phyloP scores from a whole-genome alignment of 2,113 vertebrate genomes.

The Solenodon paradoxus region DNA sequence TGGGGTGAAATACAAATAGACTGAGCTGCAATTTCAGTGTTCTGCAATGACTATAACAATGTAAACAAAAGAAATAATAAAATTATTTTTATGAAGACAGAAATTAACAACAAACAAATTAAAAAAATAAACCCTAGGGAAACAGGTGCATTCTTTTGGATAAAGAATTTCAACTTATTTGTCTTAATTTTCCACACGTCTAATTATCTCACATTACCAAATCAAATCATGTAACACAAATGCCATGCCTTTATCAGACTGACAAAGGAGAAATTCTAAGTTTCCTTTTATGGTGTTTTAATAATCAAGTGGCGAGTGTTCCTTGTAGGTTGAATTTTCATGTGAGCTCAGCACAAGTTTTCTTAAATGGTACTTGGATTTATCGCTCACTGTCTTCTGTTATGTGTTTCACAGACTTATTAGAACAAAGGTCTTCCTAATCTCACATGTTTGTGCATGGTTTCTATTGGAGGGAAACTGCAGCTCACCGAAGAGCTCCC shows the following conservation, averaged over 20 bases:
- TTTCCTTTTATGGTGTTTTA: neutral
- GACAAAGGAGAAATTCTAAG: neutral
- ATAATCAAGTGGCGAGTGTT: constrained; percentile 30
- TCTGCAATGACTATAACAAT: no score
- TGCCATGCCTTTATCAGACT: constrained; percentile 16
- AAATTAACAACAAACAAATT: no score
- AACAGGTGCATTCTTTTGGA: neutral
- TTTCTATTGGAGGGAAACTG: neutral
- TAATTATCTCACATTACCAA: neutral
- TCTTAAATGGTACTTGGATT: neutral
- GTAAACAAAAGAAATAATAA: no score
- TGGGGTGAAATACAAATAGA: no score
- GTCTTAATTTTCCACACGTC: constrained; percentile 27
- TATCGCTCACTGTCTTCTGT: neutral
- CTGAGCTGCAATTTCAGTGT: no score
- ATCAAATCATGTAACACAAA: constrained; percentile 32
- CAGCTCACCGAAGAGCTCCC: neutral
- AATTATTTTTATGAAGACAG: no score
- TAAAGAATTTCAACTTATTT: constrained; percentile 19
- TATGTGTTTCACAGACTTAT: neutral
- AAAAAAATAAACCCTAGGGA: no score
- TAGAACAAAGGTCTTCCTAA: neutral
- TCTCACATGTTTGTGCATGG: neutral
- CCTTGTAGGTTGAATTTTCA: neutral
- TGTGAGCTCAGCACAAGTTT: neutral